Evolutionary conservation across 2,113 vertebrate species (phyloP).

Genomic region (Pandion haliaetus): DNA sequence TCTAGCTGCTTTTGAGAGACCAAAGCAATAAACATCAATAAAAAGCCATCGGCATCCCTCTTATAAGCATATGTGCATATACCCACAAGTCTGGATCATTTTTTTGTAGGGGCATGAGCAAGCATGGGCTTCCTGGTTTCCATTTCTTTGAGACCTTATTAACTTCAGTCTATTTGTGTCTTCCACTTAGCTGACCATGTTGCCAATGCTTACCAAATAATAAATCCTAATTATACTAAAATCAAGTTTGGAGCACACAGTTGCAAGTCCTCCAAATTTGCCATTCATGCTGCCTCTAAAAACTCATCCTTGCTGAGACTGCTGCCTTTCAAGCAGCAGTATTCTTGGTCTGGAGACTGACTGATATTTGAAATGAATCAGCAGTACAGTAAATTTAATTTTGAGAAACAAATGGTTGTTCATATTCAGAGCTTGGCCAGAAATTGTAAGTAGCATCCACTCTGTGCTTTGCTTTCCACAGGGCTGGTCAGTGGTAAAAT

Average conservation of each 20-base stretch:
- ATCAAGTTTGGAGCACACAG: neutral
- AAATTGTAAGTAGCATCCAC: neutral
- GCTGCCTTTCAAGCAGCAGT: neutral
- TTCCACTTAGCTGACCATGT: neutral
- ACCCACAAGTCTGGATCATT: neutral
- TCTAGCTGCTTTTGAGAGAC: neutral
- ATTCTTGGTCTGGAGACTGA: neutral
- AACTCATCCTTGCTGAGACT: neutral
- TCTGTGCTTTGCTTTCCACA: neutral
- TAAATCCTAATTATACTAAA: neutral
- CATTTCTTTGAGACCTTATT: neutral
- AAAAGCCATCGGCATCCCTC: neutral
- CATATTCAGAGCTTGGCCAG: neutral
- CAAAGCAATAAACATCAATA: slow-evolving; percentile 1
- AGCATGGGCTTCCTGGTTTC: neutral
- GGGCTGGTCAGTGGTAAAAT: neutral
- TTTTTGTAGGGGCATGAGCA: neutral
- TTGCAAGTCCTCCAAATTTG: neutral
- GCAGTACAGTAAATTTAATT: neutral
- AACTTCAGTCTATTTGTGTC: neutral
- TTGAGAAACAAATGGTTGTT: neutral
- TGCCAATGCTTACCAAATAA: neutral
- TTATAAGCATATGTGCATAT: neutral
- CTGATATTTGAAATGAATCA: neutral
- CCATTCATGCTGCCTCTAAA: neutral